Evolutionary conservation across 2,113 vertebrate species (phyloP).

Genomic region (Mustela lutreola): DNA sequence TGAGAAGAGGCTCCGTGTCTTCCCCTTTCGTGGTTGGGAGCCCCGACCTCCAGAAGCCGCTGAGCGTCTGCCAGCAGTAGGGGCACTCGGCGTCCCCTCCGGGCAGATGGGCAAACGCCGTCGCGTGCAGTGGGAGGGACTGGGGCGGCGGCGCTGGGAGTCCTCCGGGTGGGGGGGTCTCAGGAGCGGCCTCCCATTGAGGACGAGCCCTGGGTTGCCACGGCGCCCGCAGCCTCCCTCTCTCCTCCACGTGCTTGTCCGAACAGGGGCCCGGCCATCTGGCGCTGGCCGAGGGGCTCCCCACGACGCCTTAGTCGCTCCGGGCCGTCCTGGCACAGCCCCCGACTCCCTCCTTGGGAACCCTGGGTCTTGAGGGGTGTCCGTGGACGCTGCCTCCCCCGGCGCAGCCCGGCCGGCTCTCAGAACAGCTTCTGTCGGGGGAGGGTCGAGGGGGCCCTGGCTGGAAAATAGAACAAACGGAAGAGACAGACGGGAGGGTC

Average conservation of each 20-base stretch:
- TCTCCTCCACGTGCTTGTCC: neutral
- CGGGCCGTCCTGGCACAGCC: neutral
- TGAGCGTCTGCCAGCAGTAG: neutral
- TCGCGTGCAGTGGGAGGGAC: neutral
- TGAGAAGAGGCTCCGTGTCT: neutral
- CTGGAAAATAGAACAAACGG: neutral
- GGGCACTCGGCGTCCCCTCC: neutral
- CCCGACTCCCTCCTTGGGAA: neutral
- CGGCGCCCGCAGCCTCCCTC: neutral
- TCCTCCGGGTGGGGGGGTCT: neutral
- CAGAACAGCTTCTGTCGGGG: neutral
- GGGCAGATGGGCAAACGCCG: neutral
- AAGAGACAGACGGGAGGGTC: neutral
- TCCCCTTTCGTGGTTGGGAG: neutral
- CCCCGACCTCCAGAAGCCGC: neutral
- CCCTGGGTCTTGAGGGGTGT: no score
- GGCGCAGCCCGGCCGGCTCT: neutral
- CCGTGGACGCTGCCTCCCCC: rapidly evolving
- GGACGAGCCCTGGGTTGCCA: neutral
- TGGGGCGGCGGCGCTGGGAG: neutral
- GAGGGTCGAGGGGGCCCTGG: neutral
- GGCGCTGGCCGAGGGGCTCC: neutral
- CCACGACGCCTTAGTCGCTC: neutral
- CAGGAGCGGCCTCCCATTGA: neutral
- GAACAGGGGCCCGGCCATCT: slow-evolving; percentile 70